These are phyloP conservation scores for Podotricha telesiphe DNA, from an alignment of 2,888 invertebrate genomes.

Conservation along the genomic window DNA sequence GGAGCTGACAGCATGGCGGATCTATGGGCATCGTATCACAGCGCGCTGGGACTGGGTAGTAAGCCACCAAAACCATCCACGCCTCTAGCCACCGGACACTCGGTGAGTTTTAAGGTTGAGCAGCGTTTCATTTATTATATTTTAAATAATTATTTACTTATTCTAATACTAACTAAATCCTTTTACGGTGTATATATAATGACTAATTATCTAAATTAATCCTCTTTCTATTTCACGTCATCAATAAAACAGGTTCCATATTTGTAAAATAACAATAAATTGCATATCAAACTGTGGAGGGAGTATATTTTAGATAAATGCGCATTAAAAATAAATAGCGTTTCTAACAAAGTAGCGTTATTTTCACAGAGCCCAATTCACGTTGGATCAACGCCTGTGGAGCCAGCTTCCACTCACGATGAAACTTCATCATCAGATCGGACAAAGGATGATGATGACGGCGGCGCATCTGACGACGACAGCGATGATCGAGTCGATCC, in stretches of 20 bases:
- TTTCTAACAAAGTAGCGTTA: slow-evolving; percentile 23
- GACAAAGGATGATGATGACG: slow-evolving; percentile 90
- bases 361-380: slow-evolving; percentile 86
- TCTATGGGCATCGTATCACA: slow-evolving; percentile 93
- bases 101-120: slow-evolving; percentile 86
- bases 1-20: slow-evolving; percentile 90
- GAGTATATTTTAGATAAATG: too few species aligned
- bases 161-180: too few species aligned
- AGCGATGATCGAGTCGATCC: slow-evolving; percentile 96
- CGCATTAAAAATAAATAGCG: too few species aligned
- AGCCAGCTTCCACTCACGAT: slow-evolving; percentile 88
- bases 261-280: too few species aligned
- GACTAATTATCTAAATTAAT: too few species aligned
- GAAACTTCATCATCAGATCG: slow-evolving; percentile 95
- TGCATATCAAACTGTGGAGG: too few species aligned
- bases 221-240: too few species aligned
- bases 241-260: too few species aligned
- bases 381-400: slow-evolving; percentile 76
- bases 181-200: too few species aligned
- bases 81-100: slow-evolving; percentile 85
- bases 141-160: slow-evolving; percentile 8
- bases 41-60: slow-evolving; percentile 88
- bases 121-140: slow-evolving; percentile 65
- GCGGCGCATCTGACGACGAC: slow-evolving; percentile 89
- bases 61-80: slow-evolving; percentile 77